A percentile compares a stretch with the other conserved stretches of the same genome.
Conservation (phyloP, 2,888 invertebrate species). For the Erynnis tages region DNA sequence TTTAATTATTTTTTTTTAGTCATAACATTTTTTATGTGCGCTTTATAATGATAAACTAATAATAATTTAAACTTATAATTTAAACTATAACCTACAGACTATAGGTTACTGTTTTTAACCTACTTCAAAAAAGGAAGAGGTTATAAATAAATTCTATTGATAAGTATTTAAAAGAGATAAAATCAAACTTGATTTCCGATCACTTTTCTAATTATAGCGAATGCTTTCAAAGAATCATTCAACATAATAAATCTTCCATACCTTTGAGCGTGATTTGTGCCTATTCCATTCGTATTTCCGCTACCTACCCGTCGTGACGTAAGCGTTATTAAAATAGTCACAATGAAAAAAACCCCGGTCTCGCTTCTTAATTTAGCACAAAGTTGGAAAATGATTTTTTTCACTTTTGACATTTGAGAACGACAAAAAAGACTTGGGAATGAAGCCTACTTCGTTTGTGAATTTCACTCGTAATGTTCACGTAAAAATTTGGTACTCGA, state of each 20-base stretch:
- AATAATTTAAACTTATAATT: too few species aligned
- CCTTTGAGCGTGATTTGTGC: neutral
- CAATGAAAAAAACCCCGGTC: conserved; percentile 2
- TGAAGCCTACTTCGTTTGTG: conserved; percentile 6
- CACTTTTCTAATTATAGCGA: conserved; percentile 11
- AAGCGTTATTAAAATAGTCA: conserved; percentile 6
- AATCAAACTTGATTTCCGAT: too few species aligned
- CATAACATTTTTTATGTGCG: too few species aligned
- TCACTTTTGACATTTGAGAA: conserved; percentile 9
- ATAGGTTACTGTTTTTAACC: too few species aligned
- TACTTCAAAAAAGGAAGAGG: too few species aligned
- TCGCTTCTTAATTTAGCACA: conserved; percentile 13
- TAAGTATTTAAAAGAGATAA: too few species aligned
- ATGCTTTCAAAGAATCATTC: conserved; percentile 12
- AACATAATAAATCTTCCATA: conserved; percentile 14
- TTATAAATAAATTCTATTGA: too few species aligned
- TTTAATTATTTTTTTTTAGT: too few species aligned
- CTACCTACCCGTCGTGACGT: neutral
- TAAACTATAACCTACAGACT: too few species aligned
- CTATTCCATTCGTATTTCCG: conserved; percentile 1
- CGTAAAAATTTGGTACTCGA: too few species aligned
- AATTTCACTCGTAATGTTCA: neutral
- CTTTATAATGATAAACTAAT: too few species aligned
- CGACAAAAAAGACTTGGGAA: conserved; percentile 1
- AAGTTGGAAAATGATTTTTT: conserved; percentile 7